Conservation (phyloP, 2,797 vertebrate species). For the Mormyrops boulengeri region DNA sequence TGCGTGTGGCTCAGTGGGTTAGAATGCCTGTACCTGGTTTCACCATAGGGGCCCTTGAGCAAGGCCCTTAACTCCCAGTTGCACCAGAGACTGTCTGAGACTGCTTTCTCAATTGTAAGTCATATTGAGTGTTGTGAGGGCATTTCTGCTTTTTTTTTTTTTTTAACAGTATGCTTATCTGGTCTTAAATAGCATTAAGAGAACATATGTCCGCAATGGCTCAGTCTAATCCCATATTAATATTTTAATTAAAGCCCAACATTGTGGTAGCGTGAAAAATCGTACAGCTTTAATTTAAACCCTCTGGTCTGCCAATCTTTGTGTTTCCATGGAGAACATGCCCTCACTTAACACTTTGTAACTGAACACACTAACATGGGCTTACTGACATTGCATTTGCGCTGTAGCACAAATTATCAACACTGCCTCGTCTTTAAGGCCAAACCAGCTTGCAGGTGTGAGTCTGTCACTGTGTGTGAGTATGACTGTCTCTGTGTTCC, state of each 20-base stretch:
- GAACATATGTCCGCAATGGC: not conserved
- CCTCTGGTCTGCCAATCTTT: not conserved
- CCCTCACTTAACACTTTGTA: not conserved
- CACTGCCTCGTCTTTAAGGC: not conserved
- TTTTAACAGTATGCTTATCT: not conserved
- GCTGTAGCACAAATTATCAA: not conserved
- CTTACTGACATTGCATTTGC: not conserved
- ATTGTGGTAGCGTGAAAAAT: not conserved
- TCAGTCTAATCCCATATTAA: not conserved
- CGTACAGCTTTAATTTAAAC: not conserved
- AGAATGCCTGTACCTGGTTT: not conserved
- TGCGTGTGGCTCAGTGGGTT: not conserved
- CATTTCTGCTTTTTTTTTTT: too few species aligned
- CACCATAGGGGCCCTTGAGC: not conserved
- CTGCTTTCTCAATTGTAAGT: too few species aligned
- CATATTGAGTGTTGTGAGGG: not conserved
- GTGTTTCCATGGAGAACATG: not conserved
- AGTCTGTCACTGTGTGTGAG: not conserved
- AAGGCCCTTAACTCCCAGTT: not conserved
- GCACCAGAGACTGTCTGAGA: not conserved
- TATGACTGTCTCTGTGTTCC: not conserved
- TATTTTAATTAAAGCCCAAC: not conserved
- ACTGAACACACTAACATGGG: not conserved
- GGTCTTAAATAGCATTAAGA: slow-evolving; percentile 3
- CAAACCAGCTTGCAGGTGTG: not conserved